Evolutionary conservation across 2,797 vertebrate genomes (phyloP), one percentile per base, ranked within the genome.

Genomic region (Sardinella longiceps): DNA sequence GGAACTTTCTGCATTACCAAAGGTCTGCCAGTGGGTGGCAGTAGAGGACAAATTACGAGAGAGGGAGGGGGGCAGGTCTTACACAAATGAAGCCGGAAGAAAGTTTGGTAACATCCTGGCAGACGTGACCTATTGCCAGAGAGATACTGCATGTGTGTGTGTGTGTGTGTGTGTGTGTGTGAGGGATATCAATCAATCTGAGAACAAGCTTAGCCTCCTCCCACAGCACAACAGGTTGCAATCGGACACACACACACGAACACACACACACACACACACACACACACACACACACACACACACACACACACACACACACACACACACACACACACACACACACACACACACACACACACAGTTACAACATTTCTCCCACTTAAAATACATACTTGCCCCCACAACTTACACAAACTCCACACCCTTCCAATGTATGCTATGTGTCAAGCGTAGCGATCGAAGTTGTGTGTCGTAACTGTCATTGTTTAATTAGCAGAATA

Each of bases 131-230:
- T 63, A 2, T 20, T 43, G 14, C 6, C 23, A 43, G 25, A 48
- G 56, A 18, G 63, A 66, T 25, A 14, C 3, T 45, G 23, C 12
- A 25, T 70, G 33, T 28, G 50, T 20, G 30, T 18, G 30, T 84
- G 23, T 70, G 11, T 84, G 10, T 81, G 80, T 84, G 18, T 66
- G 80, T 81, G 43, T 74, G 25, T 70, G 25, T 81, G n/a, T 43
- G 83, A 2, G 51, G 43, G 15, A 25, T 48, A 12, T 80, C 20
- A 10, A n/a, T 53, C 37, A 43, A 46, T 74, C 5, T 39, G 30
- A 3, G 51, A 43, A 43, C 30, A 46, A 74, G 39, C 6, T 2
- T 51, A n/a, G 20, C 23, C 56, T 63, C 58, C 25, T 60, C n/a
- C n/a, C n/a, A 58, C 9, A 60, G n/a, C n/a, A 60, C 5, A 51